phyloP scores from a whole-genome alignment of 2,113 vertebrate species.

The Oenanthe melanoleuca region DNA sequence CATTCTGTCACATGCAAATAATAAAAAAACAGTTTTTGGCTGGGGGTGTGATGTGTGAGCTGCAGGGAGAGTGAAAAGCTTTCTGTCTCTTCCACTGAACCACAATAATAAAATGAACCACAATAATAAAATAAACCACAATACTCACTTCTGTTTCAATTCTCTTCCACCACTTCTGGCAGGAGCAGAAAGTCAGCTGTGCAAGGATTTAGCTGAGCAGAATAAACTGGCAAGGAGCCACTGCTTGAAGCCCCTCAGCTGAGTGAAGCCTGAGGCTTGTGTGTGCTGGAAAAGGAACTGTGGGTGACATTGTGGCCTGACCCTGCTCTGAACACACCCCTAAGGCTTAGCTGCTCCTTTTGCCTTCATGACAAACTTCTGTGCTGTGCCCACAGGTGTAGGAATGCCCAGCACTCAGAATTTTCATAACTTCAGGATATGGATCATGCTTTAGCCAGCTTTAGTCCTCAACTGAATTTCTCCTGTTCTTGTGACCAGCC shows the following conservation, averaged over 20 bases:
- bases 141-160: neutral
- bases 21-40: neutral
- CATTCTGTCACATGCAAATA: neutral
- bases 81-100: neutral
- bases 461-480: neutral
- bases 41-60: accelerated
- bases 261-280: neutral
- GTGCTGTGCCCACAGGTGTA: neutral
- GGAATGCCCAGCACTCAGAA: neutral
- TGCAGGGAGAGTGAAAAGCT: neutral
- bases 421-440: neutral
- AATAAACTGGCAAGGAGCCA: neutral
- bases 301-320: accelerated
- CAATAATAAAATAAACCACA: neutral
- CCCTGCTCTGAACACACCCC: neutral
- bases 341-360: neutral
- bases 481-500: neutral
- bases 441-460: neutral
- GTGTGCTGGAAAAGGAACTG: neutral
- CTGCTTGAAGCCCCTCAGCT: neutral
- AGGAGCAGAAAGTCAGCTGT: neutral
- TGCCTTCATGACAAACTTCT: neutral
- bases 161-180: neutral
- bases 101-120: neutral
- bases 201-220: neutral